phyloP scores from a whole-genome alignment of 2,113 vertebrate genomes.

The Vanacampus margaritifer region DNA sequence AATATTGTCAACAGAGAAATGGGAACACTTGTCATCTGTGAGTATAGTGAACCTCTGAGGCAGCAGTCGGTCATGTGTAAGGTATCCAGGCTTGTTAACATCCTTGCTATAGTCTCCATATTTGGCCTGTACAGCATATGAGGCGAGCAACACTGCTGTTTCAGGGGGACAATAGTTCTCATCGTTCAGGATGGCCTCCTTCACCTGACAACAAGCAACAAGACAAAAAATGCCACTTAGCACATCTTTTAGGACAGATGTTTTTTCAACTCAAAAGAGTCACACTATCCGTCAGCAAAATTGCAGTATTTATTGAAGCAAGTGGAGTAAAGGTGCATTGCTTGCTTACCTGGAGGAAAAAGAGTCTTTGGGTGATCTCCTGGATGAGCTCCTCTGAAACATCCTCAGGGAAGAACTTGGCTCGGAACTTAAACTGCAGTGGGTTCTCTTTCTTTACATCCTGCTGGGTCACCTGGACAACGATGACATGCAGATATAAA shows the following conservation, averaged over 20 bases:
- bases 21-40: no score
- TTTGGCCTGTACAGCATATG: conserved; percentile 94
- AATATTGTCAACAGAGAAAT: no score
- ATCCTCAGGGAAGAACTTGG: conserved; percentile 98
- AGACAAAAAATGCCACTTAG: neutral
- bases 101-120: conserved; percentile 92
- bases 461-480: conserved; percentile 87
- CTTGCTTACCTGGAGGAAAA: conserved; percentile 90
- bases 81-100: conserved; percentile 87
- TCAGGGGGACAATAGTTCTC: conserved; percentile 99
- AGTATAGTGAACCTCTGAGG: conserved; percentile 82
- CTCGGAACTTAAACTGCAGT: conserved; percentile 94
- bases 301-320: neutral
- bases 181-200: conserved; percentile 95
- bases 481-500: neutral
- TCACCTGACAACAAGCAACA: conserved; percentile 76
- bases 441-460: conserved; percentile 98
- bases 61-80: conserved; percentile 89
- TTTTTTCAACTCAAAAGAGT: neutral
- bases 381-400: conserved; percentile 97
- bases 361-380: conserved; percentile 96
- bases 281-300: neutral
- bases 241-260: neutral
- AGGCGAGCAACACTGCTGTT: conserved; percentile 93
- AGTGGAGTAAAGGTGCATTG: neutral